Conservation (phyloP, 2,797 vertebrate species). For the Gambusia yucatana region DNA sequence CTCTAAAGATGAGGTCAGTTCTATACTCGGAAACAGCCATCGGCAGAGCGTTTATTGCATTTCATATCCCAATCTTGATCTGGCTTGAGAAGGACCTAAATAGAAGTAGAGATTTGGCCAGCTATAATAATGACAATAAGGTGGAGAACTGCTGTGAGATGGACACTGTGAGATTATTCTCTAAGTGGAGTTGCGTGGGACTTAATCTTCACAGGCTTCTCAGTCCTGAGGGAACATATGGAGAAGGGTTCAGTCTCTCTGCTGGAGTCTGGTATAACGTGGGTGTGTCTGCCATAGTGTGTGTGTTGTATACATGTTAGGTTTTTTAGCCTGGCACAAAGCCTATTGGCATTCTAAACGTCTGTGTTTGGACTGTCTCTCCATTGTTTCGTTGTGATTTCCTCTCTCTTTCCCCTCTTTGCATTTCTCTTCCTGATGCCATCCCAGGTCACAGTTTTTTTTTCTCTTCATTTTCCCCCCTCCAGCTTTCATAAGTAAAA, state of each 20-base stretch:
- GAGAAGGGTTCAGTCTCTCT: conserved; percentile 20
- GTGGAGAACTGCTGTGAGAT: neutral
- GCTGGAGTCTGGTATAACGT: conserved; percentile 7
- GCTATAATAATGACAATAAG: neutral
- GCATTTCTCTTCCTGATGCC: conserved; percentile 59
- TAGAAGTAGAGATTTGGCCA: neutral
- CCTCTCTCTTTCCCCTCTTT: conserved; percentile 65
- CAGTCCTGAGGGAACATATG: conserved; percentile 27
- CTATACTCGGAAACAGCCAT: neutral
- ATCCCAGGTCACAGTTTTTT: conserved; percentile 31
- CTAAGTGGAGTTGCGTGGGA: neutral
- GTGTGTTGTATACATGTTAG: conserved; percentile 7
- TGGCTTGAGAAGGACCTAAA: conserved; percentile 2
- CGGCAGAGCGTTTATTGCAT: neutral
- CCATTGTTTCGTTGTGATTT: conserved; percentile 71
- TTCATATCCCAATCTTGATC: neutral
- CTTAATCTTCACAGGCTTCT: conserved; percentile 28
- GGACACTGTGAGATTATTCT: neutral
- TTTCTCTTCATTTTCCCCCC: neutral
- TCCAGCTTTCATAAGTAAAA: conserved; percentile 5
- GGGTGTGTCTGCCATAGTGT: neutral
- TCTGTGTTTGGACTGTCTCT: conserved; percentile 59
- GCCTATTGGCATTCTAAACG: conserved; percentile 57
- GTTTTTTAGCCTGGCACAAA: conserved; percentile 41
- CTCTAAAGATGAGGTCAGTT: neutral